Base-by-base conservation (phyloP, 2,113 vertebrate species). In the Hydrolagus affinis region DNA sequence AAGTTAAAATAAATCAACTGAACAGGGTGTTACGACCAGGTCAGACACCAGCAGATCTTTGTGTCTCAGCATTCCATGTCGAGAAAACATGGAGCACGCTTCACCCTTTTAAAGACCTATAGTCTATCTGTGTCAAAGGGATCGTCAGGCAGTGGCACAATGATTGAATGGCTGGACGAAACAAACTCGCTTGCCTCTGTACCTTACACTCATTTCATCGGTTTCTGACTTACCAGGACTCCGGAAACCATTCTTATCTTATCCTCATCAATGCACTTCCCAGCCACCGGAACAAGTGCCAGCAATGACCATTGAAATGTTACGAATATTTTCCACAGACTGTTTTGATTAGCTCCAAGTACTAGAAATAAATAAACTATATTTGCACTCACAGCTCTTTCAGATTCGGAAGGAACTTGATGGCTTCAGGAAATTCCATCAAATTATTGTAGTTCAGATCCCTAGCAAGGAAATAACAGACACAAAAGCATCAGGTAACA, bases 371-470 rank as follows among this genome's bases (percentile, higher is more conserved):
- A 32, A 86, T 2, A 25, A 60, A 87, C 9, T 60, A 87, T 66
- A 21, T 83, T 85, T 59, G 88, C 91, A 98, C 97, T 98, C 89
- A 99, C 98, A 99, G 92, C 83, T 99, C 98, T 90, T 99, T 99
- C 74, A 99, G 93, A 90, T 91, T 98, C 88, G 95, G 95, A 87
- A 99, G 94, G 1, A 93, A 92, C 92, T 96, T 95, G 89, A 99
- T 96, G 60, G 97, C 96, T 91, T 96, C 93, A 70, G 98, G 97
- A 88, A 99, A 98, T 87, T 93, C 94, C 86, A 93, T 93, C 90
- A 99, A 91, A 90, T 95, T 97, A 87, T 99, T 99, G 88, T 97
- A 98, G 92, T 99, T 99, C 88, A 99, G 94, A 90, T 99, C 98
- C 88, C 98, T 99, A 85, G 56, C 21, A 75, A 86, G 87, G 73